Base-by-base conservation (phyloP, 2,113 vertebrate genomes). In the Amphiprion ocellaris region DNA sequence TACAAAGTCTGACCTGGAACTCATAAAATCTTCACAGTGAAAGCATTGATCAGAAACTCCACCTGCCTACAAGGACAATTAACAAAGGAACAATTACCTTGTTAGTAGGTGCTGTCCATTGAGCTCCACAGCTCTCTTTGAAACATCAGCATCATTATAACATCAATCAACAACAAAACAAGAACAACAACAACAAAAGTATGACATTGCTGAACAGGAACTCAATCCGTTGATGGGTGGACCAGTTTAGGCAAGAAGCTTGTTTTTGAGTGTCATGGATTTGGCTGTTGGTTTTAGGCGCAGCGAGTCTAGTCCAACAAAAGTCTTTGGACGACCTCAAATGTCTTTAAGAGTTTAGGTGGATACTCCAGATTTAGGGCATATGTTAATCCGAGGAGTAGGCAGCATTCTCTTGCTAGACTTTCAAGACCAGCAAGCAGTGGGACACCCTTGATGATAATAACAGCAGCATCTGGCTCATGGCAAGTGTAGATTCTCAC, bases 241-340 rank as follows among this genome's bases (percentile, higher is more conserved):
- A 33, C 33, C 33, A 6, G 33, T 6, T 33, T 33, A 33, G 33
- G 7, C 33, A 33, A 33, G 33, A 33, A 24, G 17, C 28, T 71
- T 50, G 28, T 33, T 71, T 60, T 50, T 79, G 7, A 89, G 54
- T 10, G 2, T 79, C 9, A 85, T 65, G 30, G 26, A 79, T 33
- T 14, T 71, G 21, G 37, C 19, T 2, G 37, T 44, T 10, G 78
- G 59, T 58, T 69, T 83, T 10, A 53, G 49, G 8, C 15, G 17
- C 46, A 83, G 12, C 6, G 16, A 61, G 17, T 83, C 68, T 3
- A 72, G 66, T 74, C 68, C 79, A 2, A 80, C 72, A 82, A 82
- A 5, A 87, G 72, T 68, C 84, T 82, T 58, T 88, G 80, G 30
- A 82, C 87, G 4, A 80, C 63, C 49, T 87, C 64, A 69, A 53